Base-by-base conservation (phyloP, 2,888 invertebrate species). In the Hypolimnas misippus region DNA sequence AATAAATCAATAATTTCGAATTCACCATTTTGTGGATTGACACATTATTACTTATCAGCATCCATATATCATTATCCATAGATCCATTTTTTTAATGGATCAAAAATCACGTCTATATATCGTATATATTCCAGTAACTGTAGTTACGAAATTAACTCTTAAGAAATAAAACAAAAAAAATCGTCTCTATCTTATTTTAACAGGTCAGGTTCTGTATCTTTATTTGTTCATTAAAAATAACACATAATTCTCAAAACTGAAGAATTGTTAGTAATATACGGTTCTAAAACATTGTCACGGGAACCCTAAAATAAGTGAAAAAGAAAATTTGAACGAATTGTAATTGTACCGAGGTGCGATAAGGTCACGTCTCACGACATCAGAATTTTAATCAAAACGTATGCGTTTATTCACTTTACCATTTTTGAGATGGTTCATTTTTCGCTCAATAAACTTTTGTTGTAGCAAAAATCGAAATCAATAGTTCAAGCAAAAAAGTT, bases 321-420 rank as follows among this genome's bases (percentile, higher is more conserved):
- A 17, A 42, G 42, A 42, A 42, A 42, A 42, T 42, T 42, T 17
- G 10, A 17, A 42, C 16, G 42, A 42, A 42, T 42, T 17, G 42
- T 42, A 42, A 42, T 42, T 17, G 42, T 42, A 16, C 14, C 42
- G 16, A 40, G 40, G 8, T 42, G 17, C 17, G 42, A 42, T 42
- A 42, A 42, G 17, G 17, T 42, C 42, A 33, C 8, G 19, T 42
- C 14, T 40, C 40, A 40, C 40, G 40, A 14, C 17, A 42, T 42
- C 42, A 10, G 17, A 17, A 3, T 21, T 46, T 46, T 21, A 21
- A 46, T 46, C 44, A 21, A 46, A 21, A 46, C 21, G 21, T 21
- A 21, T 21, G 44, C 44, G 44, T 46, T 44, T 12, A 21, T 46
- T 46, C 12, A 21, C 19, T 21, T 21, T 3, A n/a, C 21, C 44